These are phyloP conservation scores for Parazoanthus atlanticus DNA, from an alignment of 92 coral and sea anemone genomes.

Conservation along the genomic window DNA sequence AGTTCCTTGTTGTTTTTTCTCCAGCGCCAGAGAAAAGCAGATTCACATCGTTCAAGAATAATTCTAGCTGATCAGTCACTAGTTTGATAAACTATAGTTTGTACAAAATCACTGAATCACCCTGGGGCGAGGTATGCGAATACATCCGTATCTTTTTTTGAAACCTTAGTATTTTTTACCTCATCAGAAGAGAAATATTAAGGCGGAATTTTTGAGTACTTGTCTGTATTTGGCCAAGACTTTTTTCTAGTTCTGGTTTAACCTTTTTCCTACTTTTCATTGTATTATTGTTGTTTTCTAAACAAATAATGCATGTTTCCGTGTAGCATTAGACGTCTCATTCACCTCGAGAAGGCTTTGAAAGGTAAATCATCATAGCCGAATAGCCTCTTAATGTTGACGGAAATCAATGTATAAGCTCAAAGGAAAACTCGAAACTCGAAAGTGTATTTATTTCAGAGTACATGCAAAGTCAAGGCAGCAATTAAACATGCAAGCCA, in stretches of 20 bases:
- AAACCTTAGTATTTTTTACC: not conserved
- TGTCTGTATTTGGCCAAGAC: not conserved
- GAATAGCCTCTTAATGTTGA: conserved; percentile 37
- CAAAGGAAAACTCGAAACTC: conserved; percentile 20
- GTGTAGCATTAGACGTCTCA: conserved; percentile 18
- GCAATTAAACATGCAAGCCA: not conserved
- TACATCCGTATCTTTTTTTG: not conserved
- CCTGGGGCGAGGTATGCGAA: not conserved
- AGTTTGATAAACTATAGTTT: not conserved
- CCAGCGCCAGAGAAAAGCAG: not conserved
- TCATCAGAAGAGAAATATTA: not conserved
- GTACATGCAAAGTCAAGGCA: not conserved
- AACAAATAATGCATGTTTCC: conserved; percentile 29
- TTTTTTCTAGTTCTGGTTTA: not conserved
- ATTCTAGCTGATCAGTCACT: not conserved
- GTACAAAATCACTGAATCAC: not conserved
- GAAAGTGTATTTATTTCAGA: conserved; percentile 9
- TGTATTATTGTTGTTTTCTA: conserved; percentile 25
- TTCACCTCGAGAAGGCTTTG: conserved; percentile 28
- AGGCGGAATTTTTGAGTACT: not conserved
- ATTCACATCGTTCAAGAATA: not conserved
- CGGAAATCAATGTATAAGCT: conserved; percentile 27
- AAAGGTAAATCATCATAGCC: conserved; percentile 29
- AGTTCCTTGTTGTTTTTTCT: not conserved
- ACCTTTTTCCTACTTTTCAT: not conserved